A percentile compares a stretch with the other conserved stretches of the same genome.
Conservation (phyloP, 2,888 invertebrate genomes). For the Aproaerema taeniolella region DNA sequence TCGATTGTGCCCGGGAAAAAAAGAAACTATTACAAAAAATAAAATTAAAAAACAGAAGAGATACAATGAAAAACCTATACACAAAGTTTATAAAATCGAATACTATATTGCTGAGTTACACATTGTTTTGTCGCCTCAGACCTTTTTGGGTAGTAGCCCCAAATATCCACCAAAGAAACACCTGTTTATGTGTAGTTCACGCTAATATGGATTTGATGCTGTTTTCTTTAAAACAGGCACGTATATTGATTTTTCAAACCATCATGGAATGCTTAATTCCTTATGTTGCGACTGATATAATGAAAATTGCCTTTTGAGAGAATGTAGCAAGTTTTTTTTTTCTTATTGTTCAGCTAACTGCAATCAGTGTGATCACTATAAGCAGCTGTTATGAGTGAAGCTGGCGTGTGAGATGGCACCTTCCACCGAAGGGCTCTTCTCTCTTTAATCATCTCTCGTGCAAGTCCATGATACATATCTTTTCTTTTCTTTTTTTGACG, state of each 20-base stretch:
- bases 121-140: conserved; percentile 24
- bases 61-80: conserved; percentile 13
- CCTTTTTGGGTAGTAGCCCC: conserved; percentile 29
- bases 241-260: conserved; percentile 19
- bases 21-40: conserved; percentile 14
- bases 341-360: too few relatives aligned
- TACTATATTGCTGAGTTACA: conserved; percentile 11
- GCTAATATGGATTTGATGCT: conserved; percentile 23
- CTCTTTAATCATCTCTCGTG: too few relatives aligned
- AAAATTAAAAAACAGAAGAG: conserved; percentile 15
- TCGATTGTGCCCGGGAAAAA: conserved; percentile 19
- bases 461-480: conserved; percentile 14
- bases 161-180: conserved; percentile 25
- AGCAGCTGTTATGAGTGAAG: too few relatives aligned
- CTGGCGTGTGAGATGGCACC: too few relatives aligned
- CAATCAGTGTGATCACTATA: too few relatives aligned
- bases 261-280: conserved; percentile 17
- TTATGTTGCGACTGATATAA: conserved; percentile 21
- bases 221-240: conserved; percentile 19
- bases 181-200: conserved; percentile 24
- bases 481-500: too few relatives aligned
- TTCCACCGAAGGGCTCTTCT: too few relatives aligned
- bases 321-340: conserved; percentile 18
- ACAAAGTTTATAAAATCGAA: conserved; percentile 12
- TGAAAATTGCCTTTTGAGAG: conserved; percentile 20